Base-by-base conservation (phyloP, 1,140 invertebrate genomes). In the Triops cancriformis region DNA sequence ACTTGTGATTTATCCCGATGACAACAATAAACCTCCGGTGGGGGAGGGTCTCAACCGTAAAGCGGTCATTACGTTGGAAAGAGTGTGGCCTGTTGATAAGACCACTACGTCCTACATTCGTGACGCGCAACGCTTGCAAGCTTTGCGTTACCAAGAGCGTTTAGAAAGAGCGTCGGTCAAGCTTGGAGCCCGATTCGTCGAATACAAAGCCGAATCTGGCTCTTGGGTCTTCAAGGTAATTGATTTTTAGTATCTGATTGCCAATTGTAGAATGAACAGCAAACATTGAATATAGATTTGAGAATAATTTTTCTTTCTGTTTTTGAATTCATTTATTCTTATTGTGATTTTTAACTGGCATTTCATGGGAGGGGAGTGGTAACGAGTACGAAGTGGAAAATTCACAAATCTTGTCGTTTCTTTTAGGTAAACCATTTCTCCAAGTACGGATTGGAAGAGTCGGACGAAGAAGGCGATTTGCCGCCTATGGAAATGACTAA, bases 1-100 rank as follows among this genome's bases (percentile, higher is more conserved):
- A 83, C 86, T 91, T 6, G 86, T 85, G 42, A 87, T 91, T 1
- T 91, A 91, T 82, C 83, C 83, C 31, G 89, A 90, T 83, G 90
- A 91, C 81, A 84, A 86, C 5, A 84, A 85, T 14, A 92, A 92
- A 81, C 91, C 96, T 18, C 88, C 92, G 0, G 84, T 94, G 9
- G 97, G 97, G 0, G 85, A 90, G 77, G 97, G 93, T 0, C 85
- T 99, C 5, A 99, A 99, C 86, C 88, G 94, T 27, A 90, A 90
- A 43, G 97, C 98, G 4, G 92, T 98, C 84, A 92, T 96, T 1
- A 98, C 95, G 0, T 84, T 99, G 43, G 95, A 98, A 84, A 88
- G 93, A 81, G 94, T 99, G 2, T 99, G 95, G 94, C 97, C 98
- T 0, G 86, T 90, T 23, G 94, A 98, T 84, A 97, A 97, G 86